phyloP scores from a whole-genome alignment of 1,140 invertebrate species.

The Dryas iulia region DNA sequence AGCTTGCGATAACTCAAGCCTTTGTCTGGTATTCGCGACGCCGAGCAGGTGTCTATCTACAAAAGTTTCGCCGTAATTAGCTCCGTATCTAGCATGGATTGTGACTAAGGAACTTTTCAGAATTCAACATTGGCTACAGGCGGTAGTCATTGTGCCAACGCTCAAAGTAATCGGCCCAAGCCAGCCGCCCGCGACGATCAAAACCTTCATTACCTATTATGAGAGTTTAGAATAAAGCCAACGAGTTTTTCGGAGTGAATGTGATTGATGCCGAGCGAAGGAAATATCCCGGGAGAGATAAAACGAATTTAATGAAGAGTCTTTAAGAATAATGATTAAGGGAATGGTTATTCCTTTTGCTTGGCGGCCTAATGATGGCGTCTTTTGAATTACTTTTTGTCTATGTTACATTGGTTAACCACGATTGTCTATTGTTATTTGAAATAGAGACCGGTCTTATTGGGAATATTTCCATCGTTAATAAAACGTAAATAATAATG shows the following conservation, averaged over 20 bases:
- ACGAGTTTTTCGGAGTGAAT: slow-evolving; percentile 79
- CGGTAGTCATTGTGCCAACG: slow-evolving; percentile 70
- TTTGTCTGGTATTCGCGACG: slow-evolving; percentile 68
- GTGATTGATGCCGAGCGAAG: slow-evolving; percentile 77
- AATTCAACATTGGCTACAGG: slow-evolving; percentile 70
- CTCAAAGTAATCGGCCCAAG: slow-evolving; percentile 75
- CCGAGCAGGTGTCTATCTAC: slow-evolving; percentile 77
- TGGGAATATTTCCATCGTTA: not conserved
- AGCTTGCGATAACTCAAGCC: slow-evolving; percentile 71
- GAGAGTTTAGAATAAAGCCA: slow-evolving; percentile 80
- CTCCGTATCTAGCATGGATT: slow-evolving; percentile 72
- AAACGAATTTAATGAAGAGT: slow-evolving; percentile 80
- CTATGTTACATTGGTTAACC: slow-evolving; percentile 59
- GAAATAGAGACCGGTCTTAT: slow-evolving; percentile 31
- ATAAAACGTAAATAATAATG: not conserved
- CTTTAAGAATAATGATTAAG: slow-evolving; percentile 80
- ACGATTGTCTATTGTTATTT: slow-evolving; percentile 55
- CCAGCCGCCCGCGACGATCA: slow-evolving; percentile 73
- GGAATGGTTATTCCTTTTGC: slow-evolving; percentile 78
- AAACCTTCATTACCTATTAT: slow-evolving; percentile 79
- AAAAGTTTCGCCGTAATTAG: slow-evolving; percentile 78
- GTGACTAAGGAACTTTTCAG: slow-evolving; percentile 74
- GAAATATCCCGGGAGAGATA: slow-evolving; percentile 78
- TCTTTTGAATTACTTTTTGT: slow-evolving; percentile 71
- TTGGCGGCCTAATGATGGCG: slow-evolving; percentile 70